Conservation (phyloP, 1,140 invertebrate species). For the Trachelipus rathkii region DNA sequence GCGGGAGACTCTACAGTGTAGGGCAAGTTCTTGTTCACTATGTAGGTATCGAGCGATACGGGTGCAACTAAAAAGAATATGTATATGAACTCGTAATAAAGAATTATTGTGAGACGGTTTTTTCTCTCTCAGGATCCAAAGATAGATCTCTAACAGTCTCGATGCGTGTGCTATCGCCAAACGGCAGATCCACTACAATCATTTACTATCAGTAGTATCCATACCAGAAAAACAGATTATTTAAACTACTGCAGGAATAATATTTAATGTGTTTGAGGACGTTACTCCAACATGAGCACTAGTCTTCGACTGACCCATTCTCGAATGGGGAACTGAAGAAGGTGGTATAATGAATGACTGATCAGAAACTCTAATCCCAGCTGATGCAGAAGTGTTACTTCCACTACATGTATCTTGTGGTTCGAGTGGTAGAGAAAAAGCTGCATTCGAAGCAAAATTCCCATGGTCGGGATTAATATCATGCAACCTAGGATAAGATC, state of each 20-base stretch:
- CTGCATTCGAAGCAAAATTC: conserved; percentile 43
- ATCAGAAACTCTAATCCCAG: not conserved
- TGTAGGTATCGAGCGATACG: no score
- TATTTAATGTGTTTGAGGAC: conserved; percentile 1
- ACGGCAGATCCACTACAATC: conserved; percentile 29
- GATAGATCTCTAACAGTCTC: no score
- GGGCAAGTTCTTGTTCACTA: no score
- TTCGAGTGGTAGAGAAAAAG: conserved; percentile 39
- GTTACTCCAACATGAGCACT: conserved; percentile 29
- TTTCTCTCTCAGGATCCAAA: no score
- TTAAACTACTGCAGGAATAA: no score
- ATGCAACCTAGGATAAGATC: conserved; percentile 42
- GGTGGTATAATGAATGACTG: conserved; percentile 32
- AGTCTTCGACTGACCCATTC: conserved; percentile 24
- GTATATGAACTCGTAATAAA: no score
- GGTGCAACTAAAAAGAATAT: no score
- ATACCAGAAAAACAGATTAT: no score
- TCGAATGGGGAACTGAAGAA: conserved; percentile 33
- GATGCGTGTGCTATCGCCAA: no score
- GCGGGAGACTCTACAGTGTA: no score
- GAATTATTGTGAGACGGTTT: no score
- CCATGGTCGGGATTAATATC: conserved; percentile 42
- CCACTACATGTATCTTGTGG: conserved; percentile 43
- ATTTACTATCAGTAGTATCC: conserved; percentile 39
- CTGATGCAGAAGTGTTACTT: not conserved